phyloP scores from a whole-genome alignment of 2,888 invertebrate genomes.

The Lacanobia wlatinum region DNA sequence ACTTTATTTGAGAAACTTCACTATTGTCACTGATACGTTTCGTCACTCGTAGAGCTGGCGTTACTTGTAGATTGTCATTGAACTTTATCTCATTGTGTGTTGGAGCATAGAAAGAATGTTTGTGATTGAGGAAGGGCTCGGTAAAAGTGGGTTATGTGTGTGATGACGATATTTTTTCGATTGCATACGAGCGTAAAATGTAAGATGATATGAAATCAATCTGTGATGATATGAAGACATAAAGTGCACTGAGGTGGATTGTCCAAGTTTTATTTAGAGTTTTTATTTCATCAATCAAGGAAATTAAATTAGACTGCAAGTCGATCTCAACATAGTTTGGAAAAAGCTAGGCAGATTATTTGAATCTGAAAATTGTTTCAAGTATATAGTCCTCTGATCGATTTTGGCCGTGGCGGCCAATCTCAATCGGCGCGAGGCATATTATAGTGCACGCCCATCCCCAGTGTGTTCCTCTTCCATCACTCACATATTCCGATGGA shows the following conservation, averaged over 20 bases:
- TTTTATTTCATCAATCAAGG: neutral
- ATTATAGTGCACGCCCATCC: too few species aligned
- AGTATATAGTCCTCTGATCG: too few species aligned
- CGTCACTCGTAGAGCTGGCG: constrained; percentile 15
- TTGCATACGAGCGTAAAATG: neutral
- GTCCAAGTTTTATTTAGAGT: neutral
- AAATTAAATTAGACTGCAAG: too few species aligned
- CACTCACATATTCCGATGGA: too few species aligned
- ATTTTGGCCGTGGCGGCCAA: too few species aligned
- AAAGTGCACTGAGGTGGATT: neutral
- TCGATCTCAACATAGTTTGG: too few species aligned
- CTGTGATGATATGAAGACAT: neutral
- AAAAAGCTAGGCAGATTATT: too few species aligned
- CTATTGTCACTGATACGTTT: constrained; percentile 47
- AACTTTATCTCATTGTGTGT: constrained; percentile 26
- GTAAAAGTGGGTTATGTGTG: constrained; percentile 17
- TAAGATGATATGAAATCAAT: neutral
- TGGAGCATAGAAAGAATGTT: neutral
- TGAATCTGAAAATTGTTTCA: too few species aligned
- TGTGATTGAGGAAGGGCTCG: constrained; percentile 26
- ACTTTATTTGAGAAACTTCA: constrained; percentile 44
- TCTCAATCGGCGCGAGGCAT: too few species aligned
- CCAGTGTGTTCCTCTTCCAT: too few species aligned
- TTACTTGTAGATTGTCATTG: constrained; percentile 26
- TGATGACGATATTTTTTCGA: neutral